Conservation (phyloP, 1,140 invertebrate genomes). For the Nymphalis io region DNA sequence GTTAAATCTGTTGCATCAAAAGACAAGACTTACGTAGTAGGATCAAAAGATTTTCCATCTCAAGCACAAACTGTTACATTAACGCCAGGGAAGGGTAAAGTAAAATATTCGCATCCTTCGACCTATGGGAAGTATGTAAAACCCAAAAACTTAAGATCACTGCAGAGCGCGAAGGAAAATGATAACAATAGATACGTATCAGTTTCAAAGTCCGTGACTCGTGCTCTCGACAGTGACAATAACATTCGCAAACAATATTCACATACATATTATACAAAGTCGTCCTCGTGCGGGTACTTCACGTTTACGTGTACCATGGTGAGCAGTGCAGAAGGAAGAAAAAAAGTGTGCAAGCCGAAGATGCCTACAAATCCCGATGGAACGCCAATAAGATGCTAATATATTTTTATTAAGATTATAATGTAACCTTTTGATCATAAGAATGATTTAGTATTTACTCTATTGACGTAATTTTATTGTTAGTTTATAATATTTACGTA, state of each 20-base stretch:
- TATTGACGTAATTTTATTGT: neutral
- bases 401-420: constrained; percentile 3
- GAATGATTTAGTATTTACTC: constrained; percentile 2
- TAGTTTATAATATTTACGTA: neutral
- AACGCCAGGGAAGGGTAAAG: constrained; percentile 80
- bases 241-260: constrained; percentile 84
- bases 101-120: constrained; percentile 70
- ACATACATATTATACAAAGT: constrained; percentile 91
- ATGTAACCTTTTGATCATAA: neutral
- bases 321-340: constrained; percentile 87
- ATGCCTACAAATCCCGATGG: constrained; percentile 76
- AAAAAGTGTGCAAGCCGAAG: constrained; percentile 90
- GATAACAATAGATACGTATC: constrained; percentile 83
- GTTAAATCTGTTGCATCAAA: constrained; percentile 83
- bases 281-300: constrained; percentile 91
- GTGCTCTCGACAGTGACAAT: constrained; percentile 82
- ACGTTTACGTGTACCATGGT: constrained; percentile 91
- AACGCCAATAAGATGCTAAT: constrained; percentile 73
- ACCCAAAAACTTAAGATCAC: constrained; percentile 69
- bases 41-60: constrained; percentile 81
- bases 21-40: constrained; percentile 81
- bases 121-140: constrained; percentile 68
- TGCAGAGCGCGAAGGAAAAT: constrained; percentile 58
- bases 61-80: constrained; percentile 85
- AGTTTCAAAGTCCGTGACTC: constrained; percentile 88